Evolutionary conservation across 92 coral and sea anemone genomes (phyloP).

Genomic region (Paramuricea clavata): DNA sequence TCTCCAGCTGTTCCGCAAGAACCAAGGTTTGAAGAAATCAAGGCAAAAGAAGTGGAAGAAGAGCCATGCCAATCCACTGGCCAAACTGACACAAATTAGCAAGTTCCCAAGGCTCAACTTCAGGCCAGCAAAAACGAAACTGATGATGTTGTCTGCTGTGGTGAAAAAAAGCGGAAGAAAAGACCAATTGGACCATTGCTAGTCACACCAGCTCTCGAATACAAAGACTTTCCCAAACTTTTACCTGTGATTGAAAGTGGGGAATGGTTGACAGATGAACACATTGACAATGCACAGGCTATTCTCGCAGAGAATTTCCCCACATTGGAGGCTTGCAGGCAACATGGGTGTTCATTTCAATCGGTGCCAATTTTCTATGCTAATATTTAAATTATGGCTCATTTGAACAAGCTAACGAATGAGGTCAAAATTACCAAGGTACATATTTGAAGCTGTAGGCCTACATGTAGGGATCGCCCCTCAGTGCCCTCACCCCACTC

Average conservation of each 20-base stretch:
- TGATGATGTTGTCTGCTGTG: too few relatives aligned
- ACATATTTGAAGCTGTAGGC: too few relatives aligned
- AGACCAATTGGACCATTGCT: neutral
- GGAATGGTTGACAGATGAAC: neutral
- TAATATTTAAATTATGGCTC: too few relatives aligned
- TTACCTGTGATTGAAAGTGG: neutral
- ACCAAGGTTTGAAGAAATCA: too few relatives aligned
- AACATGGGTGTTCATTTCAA: neutral
- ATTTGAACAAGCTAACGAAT: too few relatives aligned
- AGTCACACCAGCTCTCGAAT: neutral
- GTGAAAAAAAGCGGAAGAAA: neutral
- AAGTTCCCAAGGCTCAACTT: neutral
- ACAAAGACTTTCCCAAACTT: neutral
- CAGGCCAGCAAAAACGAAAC: neutral
- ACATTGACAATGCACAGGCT: neutral
- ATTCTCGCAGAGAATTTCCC: neutral
- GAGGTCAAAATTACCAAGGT: too few relatives aligned
- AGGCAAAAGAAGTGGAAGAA: neutral
- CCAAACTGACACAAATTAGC: too few relatives aligned
- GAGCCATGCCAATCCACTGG: too few relatives aligned
- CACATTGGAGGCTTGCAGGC: neutral
- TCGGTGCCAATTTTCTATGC: too few relatives aligned
- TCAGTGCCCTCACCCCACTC: too few relatives aligned
- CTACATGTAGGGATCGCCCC: too few relatives aligned
- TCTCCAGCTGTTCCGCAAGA: neutral